Evolutionary conservation across 2,113 vertebrate species (phyloP), one percentile per base, ranked within the genome.

Genomic region (Pagrus major): DNA sequence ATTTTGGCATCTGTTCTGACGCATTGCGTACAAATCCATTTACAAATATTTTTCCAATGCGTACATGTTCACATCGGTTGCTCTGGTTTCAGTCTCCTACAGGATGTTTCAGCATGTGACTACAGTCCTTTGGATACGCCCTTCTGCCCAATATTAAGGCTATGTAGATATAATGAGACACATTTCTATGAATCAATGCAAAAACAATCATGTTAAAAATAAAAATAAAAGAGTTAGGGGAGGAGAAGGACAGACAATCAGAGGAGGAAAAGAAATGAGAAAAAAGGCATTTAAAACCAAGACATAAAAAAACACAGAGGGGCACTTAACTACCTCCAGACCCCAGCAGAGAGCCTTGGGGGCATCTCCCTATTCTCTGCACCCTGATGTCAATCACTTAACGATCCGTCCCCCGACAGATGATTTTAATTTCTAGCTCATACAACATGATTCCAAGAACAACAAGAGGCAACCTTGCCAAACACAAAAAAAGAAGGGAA

Each of bases 371-470:
- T 47, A 66, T 84, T 71, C 0, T 74, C 63, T 68, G 56, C 68
- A 54, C 68, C 74, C 75, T 20, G 35, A 67, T 89, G 90, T 91
- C 85, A 83, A 73, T 91, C 80, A 90, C 42, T 9, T 25, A 71
- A 60, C 6, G 15, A 64, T 27, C 11, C 35, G 9, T 42, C 46
- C 61, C 71, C 63, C 44, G 74, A 64, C 86, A 91, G 80, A 89
- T 71, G 83, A 91, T n/a, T 91, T 89, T 84, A 14, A 92, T 93
- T 93, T 92, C 55, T 35, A 52, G 64, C 55, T 83, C 79, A 89
- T 76, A 71, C 39, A 49, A 81, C 66, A 69, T 18, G 46, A 81
- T 47, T 89, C 82, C 81, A 92, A 85, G 61, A 91, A 85, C 77
- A 83, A 82, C 84, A 85, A 66, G 83, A 70, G 37, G 63, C 61